Evolutionary conservation across 1,140 invertebrate species (phyloP).

Genomic region (Drosophila tropicalis): DNA sequence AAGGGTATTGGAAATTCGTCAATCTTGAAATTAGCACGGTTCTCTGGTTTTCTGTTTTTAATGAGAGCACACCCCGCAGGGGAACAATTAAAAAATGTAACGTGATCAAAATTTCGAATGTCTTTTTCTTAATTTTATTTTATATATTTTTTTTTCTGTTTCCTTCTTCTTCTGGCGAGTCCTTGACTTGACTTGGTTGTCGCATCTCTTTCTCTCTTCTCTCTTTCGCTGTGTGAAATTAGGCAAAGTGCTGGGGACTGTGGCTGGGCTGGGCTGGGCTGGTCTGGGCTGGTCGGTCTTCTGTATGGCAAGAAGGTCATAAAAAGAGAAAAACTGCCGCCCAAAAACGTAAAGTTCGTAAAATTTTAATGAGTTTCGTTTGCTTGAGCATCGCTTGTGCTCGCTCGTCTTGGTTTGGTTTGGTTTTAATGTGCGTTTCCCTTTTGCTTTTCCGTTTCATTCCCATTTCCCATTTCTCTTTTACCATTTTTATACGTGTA

Average conservation of each 20-base stretch:
- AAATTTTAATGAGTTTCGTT: conserved; percentile 80
- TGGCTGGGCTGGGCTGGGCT: conserved; percentile 1
- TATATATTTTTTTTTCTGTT: not conserved
- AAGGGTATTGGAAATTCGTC: not conserved
- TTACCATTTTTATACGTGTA: not conserved
- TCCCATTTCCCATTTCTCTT: conserved; percentile 10
- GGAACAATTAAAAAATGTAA: conserved; percentile 81
- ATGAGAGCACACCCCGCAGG: conserved; percentile 67
- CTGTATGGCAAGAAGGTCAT: conserved; percentile 54
- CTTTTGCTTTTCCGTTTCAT: conserved; percentile 64
- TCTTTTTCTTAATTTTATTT: conserved; percentile 45
- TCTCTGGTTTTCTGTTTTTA: conserved; percentile 39
- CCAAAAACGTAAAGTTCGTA: conserved; percentile 68
- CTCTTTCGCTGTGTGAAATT: conserved; percentile 52
- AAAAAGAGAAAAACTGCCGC: conserved; percentile 78
- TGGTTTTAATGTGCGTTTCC: conserved; percentile 29
- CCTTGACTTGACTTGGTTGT: conserved; percentile 57
- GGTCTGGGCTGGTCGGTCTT: not conserved
- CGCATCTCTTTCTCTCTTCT: conserved; percentile 45
- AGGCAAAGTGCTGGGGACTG: conserved; percentile 62
- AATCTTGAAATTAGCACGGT: conserved; percentile 1
- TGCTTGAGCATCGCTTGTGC: conserved; percentile 33
- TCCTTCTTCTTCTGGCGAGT: conserved; percentile 31
- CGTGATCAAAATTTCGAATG: conserved; percentile 80
- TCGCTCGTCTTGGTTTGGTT: conserved; percentile 19